Base-by-base conservation (phyloP, 2,113 vertebrate species). In the Antidorcas marsupialis region DNA sequence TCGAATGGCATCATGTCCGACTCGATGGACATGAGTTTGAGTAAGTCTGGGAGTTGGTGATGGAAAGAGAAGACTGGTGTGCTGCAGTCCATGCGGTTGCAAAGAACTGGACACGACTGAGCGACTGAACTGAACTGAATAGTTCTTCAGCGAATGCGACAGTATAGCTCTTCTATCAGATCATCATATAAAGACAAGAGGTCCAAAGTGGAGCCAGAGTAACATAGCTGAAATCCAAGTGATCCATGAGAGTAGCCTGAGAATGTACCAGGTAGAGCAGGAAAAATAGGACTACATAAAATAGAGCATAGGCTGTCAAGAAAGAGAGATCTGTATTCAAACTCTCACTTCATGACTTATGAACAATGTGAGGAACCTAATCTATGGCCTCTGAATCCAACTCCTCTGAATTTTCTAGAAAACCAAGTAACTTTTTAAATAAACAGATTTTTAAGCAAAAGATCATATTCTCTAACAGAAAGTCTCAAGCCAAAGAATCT, bases 21-120 rank as follows among this genome's bases (percentile, higher is more conserved):
- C n/a, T 23, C 0, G 0, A 71, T 39, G 67, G n/a, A 39, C n/a
- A 23, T 23, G 67, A 39, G 19, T 71, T 13, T 39, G 67, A 71
- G 67, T 39, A 13, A 36, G n/a, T 71, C 67, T 71, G n/a, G 67
- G n/a, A 12, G 10, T 1, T 71, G 67, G 19, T 71, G 67, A 39
- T 39, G 67, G 67, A 39, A 10, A 23, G n/a, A 10, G n/a, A 23
- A 13, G 67, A 5, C 10, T 39, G 10, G 67, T 12, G 19, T 23
- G 67, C 67, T 39, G 10, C 10, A 71, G 67, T 23, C 67, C n/a
- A 36, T 36, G n/a, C 0, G 0, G n/a, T 23, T 12, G 67, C 5
- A 12, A 23, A 39, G 67, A 71, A 36, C 3, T 23, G 19, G n/a
- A 39, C 10, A 39, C 0, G 5, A 23, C 67, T 71, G 21, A 39